Evolutionary conservation across 2,113 vertebrate genomes (phyloP), one percentile per base, ranked within the genome.

Genomic region (Sander vitreus): DNA sequence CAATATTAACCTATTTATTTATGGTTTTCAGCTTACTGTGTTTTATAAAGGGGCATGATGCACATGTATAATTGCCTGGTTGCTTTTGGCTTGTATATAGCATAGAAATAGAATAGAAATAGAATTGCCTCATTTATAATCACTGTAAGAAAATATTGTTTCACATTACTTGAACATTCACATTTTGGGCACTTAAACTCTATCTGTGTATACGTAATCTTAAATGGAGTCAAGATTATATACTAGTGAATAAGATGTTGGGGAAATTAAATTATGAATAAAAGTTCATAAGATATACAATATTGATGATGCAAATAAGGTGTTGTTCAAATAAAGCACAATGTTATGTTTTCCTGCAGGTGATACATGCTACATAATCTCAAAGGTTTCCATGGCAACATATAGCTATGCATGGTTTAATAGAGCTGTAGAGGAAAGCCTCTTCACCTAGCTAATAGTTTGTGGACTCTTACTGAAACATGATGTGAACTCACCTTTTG

Each of bases 401-500:
- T 75, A 84, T 87, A 94, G 88, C 83, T 79, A 86, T 91, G 90
- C 88, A 93, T 93, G 89, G 71, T 90, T 83, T 92, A 82, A 74
- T 76, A 78, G 87, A 82, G 81, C 86, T 53, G 77, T 88, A 86
- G 83, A 73, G 81, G 83, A 75, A 76, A 83, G 80, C 79, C 74
- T 89, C 76, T 84, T 87, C 79, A 90, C 80, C 57, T 85, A 65
- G 80, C 76, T 71, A 79, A 63, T 27, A 53, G 73, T 89, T 68
- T 83, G 76, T 90, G 63, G 50, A 82, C 77, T 76, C 30, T 77
- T 73, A 79, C 59, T 85, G 73, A 88, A 84, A 91, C 75, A 84
- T 88, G 63, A 88, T 89, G 84, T 92, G 86, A 90, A 90, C 80
- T 91, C 89, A 93, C 91, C 91, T 92, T 92, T 87, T 92, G 93